Percentiles rank a stretch among this genome's conserved stretches.
Evolutionary conservation across 2,113 vertebrate species (phyloP).

Genomic region (Rhizomys pruinosus): DNA sequence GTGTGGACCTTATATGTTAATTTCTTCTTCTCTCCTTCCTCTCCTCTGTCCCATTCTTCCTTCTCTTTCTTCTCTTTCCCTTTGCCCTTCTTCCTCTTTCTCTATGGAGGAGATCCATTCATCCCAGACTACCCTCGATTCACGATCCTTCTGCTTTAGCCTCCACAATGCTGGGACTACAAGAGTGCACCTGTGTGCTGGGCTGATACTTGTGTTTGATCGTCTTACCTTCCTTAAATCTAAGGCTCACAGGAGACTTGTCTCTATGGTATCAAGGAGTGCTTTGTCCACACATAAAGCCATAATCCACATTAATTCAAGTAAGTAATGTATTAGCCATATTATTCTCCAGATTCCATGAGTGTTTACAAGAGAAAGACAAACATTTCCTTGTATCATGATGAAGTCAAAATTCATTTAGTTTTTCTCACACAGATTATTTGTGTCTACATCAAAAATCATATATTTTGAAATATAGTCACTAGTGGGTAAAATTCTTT

Average conservation of each 20-base stretch:
- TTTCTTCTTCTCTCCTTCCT: background rate
- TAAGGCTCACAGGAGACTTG: background rate
- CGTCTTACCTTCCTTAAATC: background rate
- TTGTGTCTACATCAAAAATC: background rate
- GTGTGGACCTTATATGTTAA: background rate
- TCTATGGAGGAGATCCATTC: too few relatives aligned
- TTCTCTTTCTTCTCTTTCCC: accelerated
- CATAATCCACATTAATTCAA: background rate
- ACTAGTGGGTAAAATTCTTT: background rate
- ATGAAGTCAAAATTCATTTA: background rate
- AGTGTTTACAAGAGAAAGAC: background rate
- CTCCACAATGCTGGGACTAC: background rate
- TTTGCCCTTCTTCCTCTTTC: background rate
- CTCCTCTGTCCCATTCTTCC: background rate
- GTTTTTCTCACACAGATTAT: slow-evolving; percentile 12
- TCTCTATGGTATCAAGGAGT: background rate
- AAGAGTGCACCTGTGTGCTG: too few relatives aligned
- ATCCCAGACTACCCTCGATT: too few relatives aligned
- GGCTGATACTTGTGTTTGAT: background rate
- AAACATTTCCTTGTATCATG: background rate
- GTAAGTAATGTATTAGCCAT: background rate
- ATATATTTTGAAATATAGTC: background rate
- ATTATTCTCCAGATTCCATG: background rate
- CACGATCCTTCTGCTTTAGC: too few relatives aligned
- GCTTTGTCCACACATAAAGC: background rate